phyloP scores from a whole-genome alignment of 2,888 invertebrate species.

The Parascotia fuliginaria region DNA sequence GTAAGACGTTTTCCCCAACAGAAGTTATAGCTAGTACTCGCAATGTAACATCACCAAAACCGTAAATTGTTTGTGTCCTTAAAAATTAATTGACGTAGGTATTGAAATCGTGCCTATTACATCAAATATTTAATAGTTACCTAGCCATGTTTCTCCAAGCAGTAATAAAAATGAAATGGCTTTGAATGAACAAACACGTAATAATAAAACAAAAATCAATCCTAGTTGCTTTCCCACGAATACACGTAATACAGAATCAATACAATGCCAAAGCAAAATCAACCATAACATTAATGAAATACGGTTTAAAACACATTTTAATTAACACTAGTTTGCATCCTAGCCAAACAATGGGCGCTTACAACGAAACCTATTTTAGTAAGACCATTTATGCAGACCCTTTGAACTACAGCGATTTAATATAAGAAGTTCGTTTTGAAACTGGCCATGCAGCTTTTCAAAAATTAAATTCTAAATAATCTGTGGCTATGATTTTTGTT shows the following conservation, averaged over 20 bases:
- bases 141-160: slow-evolving; percentile 18
- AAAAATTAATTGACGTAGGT: too few species aligned
- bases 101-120: slow-evolving; percentile 2
- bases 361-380: slow-evolving; percentile 43
- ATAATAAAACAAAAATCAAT: slow-evolving; percentile 45
- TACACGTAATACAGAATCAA: slow-evolving; percentile 8
- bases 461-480: slow-evolving; percentile 27
- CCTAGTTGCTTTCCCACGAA: slow-evolving; percentile 40
- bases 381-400: slow-evolving; percentile 30
- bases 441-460: slow-evolving; percentile 36
- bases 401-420: slow-evolving; percentile 17
- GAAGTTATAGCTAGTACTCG: too few species aligned
- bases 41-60: too few species aligned
- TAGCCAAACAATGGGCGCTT: slow-evolving; percentile 44
- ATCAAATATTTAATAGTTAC: slow-evolving; percentile 24
- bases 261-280: slow-evolving; percentile 8
- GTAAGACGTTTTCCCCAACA: too few species aligned
- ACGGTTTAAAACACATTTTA: slow-evolving; percentile 11
- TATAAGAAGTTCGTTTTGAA: slow-evolving; percentile 11
- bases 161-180: slow-evolving; percentile 38
- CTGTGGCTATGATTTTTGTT: slow-evolving; percentile 39
- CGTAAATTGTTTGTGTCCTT: too few species aligned
- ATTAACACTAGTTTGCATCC: slow-evolving; percentile 16
- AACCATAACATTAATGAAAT: slow-evolving; percentile 13
- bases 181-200: slow-evolving; percentile 32